Conservation (phyloP, 2,888 invertebrate genomes). For the Hirudinaria manillensis region DNA sequence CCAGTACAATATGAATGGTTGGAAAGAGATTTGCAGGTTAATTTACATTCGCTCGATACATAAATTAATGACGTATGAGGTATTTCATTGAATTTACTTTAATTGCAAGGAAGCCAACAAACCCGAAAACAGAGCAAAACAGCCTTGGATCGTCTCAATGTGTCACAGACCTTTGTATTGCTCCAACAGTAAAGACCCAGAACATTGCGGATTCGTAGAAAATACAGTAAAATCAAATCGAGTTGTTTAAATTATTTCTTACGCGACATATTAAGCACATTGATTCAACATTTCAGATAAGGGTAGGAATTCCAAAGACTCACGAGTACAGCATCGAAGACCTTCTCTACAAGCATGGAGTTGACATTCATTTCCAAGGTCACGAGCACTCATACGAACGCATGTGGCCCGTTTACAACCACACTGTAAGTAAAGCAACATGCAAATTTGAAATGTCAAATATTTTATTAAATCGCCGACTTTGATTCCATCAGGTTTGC, state of each 20-base stretch:
- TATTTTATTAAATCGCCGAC: not conserved
- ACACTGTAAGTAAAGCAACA: slow-evolving; percentile 52
- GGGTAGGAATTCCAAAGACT: slow-evolving; percentile 32
- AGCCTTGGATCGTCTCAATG: slow-evolving; percentile 54
- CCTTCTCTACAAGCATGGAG: slow-evolving; percentile 79
- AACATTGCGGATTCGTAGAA: slow-evolving; percentile 34
- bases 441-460: not conserved
- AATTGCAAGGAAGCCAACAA: slow-evolving; percentile 47
- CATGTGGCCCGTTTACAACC: slow-evolving; percentile 85
- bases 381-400: slow-evolving; percentile 97
- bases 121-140: slow-evolving; percentile 48
- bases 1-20: slow-evolving; percentile 67
- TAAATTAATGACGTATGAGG: not conserved
- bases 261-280: not conserved
- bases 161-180: slow-evolving; percentile 55
- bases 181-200: slow-evolving; percentile 58
- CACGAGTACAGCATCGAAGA: slow-evolving; percentile 63
- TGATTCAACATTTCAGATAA: slow-evolving; percentile 17
- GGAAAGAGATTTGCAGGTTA: slow-evolving; percentile 67
- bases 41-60: not conserved
- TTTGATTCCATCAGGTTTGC: slow-evolving; percentile 56
- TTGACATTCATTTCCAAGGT: slow-evolving; percentile 90
- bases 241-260: not conserved
- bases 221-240: not conserved
- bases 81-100: not conserved